Evolutionary conservation across 2,797 vertebrate genomes (phyloP).

Genomic region (Esox lucius): DNA sequence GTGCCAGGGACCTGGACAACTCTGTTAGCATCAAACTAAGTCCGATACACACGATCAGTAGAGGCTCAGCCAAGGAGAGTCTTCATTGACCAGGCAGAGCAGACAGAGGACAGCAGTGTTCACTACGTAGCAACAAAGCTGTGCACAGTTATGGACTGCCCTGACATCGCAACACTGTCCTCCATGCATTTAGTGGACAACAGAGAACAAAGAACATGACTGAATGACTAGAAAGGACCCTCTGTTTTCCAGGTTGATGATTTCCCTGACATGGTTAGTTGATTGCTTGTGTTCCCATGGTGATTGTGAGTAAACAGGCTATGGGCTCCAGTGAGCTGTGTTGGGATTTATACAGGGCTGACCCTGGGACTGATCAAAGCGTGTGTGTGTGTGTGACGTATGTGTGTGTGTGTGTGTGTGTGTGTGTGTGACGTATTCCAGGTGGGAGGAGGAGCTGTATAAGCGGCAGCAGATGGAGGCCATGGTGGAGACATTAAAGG

Average conservation of each 20-base stretch:
- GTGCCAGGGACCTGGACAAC: too few species aligned
- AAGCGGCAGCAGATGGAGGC: conserved; percentile 81
- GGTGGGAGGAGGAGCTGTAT: conserved; percentile 85
- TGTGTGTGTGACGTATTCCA: conserved; percentile 58
- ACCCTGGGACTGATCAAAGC: not conserved
- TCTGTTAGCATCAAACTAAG: too few species aligned
- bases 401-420: conserved; percentile 9
- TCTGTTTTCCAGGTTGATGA: conserved; percentile 3
- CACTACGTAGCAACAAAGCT: conserved; percentile 1
- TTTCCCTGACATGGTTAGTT: conserved; percentile 22
- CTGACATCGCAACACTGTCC: not conserved
- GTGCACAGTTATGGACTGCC: not conserved
- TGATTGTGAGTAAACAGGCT: conserved; percentile 21
- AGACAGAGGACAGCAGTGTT: not conserved
- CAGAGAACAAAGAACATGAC: conserved; percentile 19
- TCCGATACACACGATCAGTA: too few species aligned
- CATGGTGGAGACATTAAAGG: conserved; percentile 81
- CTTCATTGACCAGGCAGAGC: not conserved
- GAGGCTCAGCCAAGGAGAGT: not conserved
- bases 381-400: conserved; percentile 52
- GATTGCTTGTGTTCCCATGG: conserved; percentile 35
- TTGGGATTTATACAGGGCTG: conserved; percentile 1
- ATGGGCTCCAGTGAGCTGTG: not conserved
- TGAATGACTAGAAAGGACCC: conserved; percentile 10
- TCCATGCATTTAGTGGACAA: conserved; percentile 10